Percentiles rank a stretch among this genome's conserved stretches.
Evolutionary conservation across 1,140 invertebrate genomes (phyloP).

Genomic region (Archivesica marissinica): DNA sequence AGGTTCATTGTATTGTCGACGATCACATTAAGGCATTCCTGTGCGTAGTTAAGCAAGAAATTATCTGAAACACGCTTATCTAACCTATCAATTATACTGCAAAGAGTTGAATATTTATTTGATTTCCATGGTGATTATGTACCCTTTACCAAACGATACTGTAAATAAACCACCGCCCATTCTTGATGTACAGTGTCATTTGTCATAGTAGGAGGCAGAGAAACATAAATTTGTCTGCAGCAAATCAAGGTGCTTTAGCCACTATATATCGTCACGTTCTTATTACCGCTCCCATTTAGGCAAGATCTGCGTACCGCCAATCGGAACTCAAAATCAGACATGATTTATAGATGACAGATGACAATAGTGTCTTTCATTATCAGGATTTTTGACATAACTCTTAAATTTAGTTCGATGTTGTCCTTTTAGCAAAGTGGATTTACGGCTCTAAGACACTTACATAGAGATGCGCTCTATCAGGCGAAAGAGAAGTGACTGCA

Average conservation of each 20-base stretch:
- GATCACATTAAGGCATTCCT: neutral
- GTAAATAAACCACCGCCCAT: neutral
- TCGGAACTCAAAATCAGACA: too few species aligned
- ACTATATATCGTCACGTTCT: too few species aligned
- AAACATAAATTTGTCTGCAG: neutral
- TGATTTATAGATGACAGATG: too few species aligned
- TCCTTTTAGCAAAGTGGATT: too few species aligned
- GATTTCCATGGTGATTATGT: constrained; percentile 26
- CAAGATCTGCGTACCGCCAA: too few species aligned
- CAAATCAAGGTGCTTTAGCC: neutral
- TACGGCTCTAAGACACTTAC: too few species aligned
- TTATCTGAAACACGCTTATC: neutral
- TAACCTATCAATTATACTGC: constrained; percentile 9
- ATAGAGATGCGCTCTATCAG: too few species aligned
- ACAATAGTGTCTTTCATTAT: too few species aligned
- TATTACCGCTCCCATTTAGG: too few species aligned
- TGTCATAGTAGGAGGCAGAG: neutral
- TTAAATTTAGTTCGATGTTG: neutral
- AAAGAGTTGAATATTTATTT: constrained; percentile 11
- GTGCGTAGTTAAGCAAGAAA: neutral
- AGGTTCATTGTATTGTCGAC: too few species aligned
- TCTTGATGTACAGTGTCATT: neutral
- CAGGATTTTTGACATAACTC: too few species aligned
- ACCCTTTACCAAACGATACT: constrained; percentile 1
- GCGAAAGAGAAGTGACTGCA: too few species aligned